Base-by-base conservation (phyloP, 2,113 vertebrate genomes). In the Chitala chitala region DNA sequence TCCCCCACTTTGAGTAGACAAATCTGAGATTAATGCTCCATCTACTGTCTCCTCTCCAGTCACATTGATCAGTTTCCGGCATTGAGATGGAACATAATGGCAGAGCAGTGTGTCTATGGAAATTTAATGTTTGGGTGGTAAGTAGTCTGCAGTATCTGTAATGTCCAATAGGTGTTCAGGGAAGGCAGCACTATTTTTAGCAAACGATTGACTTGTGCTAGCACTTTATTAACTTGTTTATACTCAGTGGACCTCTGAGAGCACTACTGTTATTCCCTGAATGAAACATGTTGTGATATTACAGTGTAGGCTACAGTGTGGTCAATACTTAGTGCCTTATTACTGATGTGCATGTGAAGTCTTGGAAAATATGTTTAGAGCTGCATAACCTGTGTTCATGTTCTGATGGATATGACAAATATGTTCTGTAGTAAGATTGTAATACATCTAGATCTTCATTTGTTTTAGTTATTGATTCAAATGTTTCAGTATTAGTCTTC, bases 1-100 rank as follows among this genome's bases (percentile, higher is more conserved):
- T 12, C 64, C 72, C 17, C 72, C 72, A 15, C 56, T 73, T 31
- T 73, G 72, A 73, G 3, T 58, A n/a, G 46, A 6, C 56, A 24
- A 20, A 20, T 38, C 50, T 50, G 50, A 15, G 20, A 8, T 51
- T 26, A 31, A 4, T 12, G 10, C 9, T 13, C 55, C 40, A 4
- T 20, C 13, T 15, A 20, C 12, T 17, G 4, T 13, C 17, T 15
- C 26, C 8, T 22, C 26, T 50, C n/a, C 26, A n/a, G 31, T 31
- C 22, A 22, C n/a, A 40, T 3, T 12, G 20, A 42, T 9, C 36
- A 38, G 22, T 66, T 66, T 46, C 42, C 40, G 44, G 63, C 38
- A 44, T 29, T 66, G 36, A 66, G 44, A 17, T 46, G n/a, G 36
- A 46, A 38, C 36, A 22, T 66, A 26, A 66, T 66, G 40, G 7